Evolutionary conservation across 2,888 invertebrate genomes (phyloP), one percentile per base, ranked within the genome.

Genomic region (Synergus japonicus): DNA sequence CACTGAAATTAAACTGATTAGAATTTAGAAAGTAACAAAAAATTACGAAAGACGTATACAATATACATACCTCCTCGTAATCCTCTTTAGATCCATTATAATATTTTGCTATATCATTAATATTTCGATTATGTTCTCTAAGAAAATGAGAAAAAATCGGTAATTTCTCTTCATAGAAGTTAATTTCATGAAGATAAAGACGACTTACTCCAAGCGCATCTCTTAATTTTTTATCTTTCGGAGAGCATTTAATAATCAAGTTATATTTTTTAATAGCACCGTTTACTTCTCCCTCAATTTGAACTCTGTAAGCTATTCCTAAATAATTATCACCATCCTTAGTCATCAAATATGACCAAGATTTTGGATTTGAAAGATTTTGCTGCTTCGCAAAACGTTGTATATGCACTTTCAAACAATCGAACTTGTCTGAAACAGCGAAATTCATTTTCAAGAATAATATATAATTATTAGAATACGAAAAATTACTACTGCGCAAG

Each of bases 281-380:
- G 43, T 85, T 78, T 18, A 78, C 76, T 9, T 29, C 76, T 5
- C 85, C 84, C 37, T 83, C 77, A 64, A 86, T 83, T 7, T 73
- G 18, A 8, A 80, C 76, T n/a, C 84, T 83, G 78, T 81, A 83
- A 29, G 85, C 64, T 8, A 83, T 37, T 0, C 86, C 84, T 2
- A 83, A n/a, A 60, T 82, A 87, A 77, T 86, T 86, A n/a, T 86
- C 85, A 12, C 86, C 85, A 37, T 77, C 73, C 10, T 84, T 79
- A 5, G 81, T 44, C 7, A 79, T 80, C 15, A n/a, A 77, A 0
- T 18, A 41, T 10, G 85, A 76, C 0, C 18, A 58, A 78, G 84
- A 81, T 81, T 80, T 78, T 0, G 83, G 63, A 1, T 79, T 66
- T 0, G 4, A 5, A 8, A 85, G 69, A 9, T 79, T 77, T 43